These are phyloP conservation scores for Lasiurus cinereus DNA, from an alignment of 2,113 vertebrate genomes.

Conservation along the genomic window DNA sequence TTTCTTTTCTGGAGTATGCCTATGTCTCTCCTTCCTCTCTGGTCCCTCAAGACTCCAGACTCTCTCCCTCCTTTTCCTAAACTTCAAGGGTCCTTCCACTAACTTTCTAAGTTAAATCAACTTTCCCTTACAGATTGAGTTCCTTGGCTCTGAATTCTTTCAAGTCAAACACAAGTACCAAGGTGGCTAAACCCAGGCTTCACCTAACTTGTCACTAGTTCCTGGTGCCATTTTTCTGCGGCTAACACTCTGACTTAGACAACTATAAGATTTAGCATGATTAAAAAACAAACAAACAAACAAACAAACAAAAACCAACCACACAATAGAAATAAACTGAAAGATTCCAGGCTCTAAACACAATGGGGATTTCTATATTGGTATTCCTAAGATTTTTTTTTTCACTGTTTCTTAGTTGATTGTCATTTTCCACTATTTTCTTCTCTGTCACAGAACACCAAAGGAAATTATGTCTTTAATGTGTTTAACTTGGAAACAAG, in stretches of 20 bases:
- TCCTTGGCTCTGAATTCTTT: background rate
- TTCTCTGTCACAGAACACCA: background rate
- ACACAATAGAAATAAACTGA: background rate
- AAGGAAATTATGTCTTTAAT: background rate
- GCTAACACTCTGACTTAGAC: background rate
- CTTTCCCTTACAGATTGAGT: background rate
- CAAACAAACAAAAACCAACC: too few relatives aligned
- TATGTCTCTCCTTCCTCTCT: background rate
- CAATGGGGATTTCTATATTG: background rate
- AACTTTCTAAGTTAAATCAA: background rate
- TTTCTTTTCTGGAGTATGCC: background rate
- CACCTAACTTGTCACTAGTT: background rate
- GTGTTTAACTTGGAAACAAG: constrained; percentile 23
- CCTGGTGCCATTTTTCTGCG: background rate
- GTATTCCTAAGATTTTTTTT: background rate
- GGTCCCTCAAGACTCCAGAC: background rate
- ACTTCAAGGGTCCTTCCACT: background rate
- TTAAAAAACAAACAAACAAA: background rate
- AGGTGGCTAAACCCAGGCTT: background rate
- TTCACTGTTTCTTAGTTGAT: background rate
- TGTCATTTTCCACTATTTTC: background rate
- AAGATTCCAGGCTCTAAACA: background rate
- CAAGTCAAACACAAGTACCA: background rate
- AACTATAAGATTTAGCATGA: background rate
- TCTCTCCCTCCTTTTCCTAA: background rate